These are phyloP conservation scores for Erebia ligea DNA, from an alignment of 2,888 invertebrate species.

Conservation along the genomic window DNA sequence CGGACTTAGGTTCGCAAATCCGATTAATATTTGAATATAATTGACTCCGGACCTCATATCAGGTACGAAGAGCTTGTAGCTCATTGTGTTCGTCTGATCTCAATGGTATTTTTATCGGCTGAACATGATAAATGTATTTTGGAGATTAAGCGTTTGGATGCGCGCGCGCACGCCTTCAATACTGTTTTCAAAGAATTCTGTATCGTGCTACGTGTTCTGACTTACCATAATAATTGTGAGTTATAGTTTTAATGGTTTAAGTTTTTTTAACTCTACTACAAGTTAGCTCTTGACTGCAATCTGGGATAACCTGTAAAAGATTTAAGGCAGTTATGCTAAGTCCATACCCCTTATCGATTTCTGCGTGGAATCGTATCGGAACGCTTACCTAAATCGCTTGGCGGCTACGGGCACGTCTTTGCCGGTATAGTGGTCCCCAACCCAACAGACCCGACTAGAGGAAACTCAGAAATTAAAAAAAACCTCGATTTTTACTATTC, in stretches of 20 bases:
- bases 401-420: too few relatives aligned
- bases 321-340: too few relatives aligned
- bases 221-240: constrained; percentile 24
- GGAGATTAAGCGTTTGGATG: constrained; percentile 63
- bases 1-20: constrained; percentile 80
- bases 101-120: constrained; percentile 80
- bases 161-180: constrained; percentile 25
- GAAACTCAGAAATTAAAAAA: too few relatives aligned
- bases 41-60: constrained; percentile 79
- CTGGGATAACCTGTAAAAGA: too few relatives aligned
- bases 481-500: too few relatives aligned
- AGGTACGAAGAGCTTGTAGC: constrained; percentile 71
- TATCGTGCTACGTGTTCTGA: constrained; percentile 24
- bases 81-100: constrained; percentile 77
- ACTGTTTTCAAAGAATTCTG: constrained; percentile 27
- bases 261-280: too few relatives aligned
- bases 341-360: too few relatives aligned
- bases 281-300: too few relatives aligned
- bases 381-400: too few relatives aligned
- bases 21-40: constrained; percentile 84
- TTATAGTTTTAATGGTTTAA: not conserved
- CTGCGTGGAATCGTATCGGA: too few relatives aligned
- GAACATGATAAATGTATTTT: constrained; percentile 81
- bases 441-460: too few relatives aligned
- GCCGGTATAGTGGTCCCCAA: too few relatives aligned